phyloP scores from a whole-genome alignment of 2,113 vertebrate species.

The Alligator mississippiensis region DNA sequence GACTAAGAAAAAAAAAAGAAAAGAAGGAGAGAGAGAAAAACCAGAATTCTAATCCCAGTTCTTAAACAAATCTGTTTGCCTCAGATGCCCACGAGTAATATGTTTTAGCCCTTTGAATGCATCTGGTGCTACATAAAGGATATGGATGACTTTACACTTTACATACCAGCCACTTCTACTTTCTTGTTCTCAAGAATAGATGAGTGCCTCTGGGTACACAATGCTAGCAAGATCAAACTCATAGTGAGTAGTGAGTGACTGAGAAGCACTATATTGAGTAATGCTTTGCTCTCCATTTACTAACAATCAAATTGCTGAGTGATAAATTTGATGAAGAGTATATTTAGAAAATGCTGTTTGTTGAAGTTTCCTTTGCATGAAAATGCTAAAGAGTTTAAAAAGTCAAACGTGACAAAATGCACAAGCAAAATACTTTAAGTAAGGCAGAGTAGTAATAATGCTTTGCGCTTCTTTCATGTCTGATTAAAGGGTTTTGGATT shows the following conservation, averaged over 20 bases:
- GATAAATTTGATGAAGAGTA: slow-evolving; percentile 63
- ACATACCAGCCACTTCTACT: background rate
- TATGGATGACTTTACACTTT: fast-evolving
- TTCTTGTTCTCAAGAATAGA: background rate
- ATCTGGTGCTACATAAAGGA: fast-evolving
- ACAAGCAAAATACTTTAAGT: background rate
- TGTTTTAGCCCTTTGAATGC: background rate
- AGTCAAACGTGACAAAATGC: background rate
- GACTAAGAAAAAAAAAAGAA: background rate
- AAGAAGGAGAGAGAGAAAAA: background rate
- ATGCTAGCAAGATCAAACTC: background rate
- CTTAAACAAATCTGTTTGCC: background rate
- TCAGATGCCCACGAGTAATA: background rate
- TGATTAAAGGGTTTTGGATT: background rate
- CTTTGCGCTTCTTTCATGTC: background rate
- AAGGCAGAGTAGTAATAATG: background rate
- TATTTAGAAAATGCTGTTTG: slow-evolving; percentile 64
- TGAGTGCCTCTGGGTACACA: background rate
- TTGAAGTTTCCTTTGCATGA: slow-evolving; percentile 30
- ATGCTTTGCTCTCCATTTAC: slow-evolving; percentile 33
- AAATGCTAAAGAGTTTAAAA: slow-evolving; percentile 50
- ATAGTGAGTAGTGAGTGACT: slow-evolving; percentile 42
- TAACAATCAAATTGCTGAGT: slow-evolving; percentile 63
- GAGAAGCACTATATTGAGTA: slow-evolving; percentile 42
- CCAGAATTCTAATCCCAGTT: background rate